Conservation (phyloP, 2,113 vertebrate species). For the Hemiprocne comata region DNA sequence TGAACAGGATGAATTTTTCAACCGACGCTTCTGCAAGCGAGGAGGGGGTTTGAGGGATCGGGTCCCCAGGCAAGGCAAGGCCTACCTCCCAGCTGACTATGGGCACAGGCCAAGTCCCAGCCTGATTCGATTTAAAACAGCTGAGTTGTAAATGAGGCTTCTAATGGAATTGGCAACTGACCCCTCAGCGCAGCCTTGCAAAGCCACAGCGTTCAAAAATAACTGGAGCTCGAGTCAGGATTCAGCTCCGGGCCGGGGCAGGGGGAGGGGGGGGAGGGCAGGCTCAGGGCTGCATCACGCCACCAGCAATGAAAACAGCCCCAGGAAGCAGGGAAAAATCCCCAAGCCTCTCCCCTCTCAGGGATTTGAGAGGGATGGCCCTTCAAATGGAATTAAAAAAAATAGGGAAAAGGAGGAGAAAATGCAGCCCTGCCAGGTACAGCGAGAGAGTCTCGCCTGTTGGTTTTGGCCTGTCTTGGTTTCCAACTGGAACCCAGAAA, state of each 20-base stretch:
- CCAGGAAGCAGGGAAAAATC: not conserved
- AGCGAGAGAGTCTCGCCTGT: not conserved
- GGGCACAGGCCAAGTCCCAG: not conserved
- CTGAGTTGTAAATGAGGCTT: conserved; percentile 59
- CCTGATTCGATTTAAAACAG: conserved; percentile 46
- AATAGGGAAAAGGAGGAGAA: not conserved
- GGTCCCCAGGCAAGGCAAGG: not conserved
- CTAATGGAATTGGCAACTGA: conserved; percentile 59
- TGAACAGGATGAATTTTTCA: not conserved
- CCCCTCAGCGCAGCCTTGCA: not conserved
- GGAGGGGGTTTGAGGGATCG: not conserved
- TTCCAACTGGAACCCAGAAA: conserved; percentile 57
- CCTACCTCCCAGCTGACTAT: not conserved
- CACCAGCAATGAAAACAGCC: not conserved
- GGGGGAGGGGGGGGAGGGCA: not conserved
- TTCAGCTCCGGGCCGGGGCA: not conserved
- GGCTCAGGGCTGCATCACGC: not conserved
- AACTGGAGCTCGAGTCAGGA: not conserved
- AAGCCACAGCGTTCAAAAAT: not conserved
- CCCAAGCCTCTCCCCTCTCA: not conserved
- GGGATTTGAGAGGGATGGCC: not conserved
- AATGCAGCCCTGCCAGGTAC: not conserved
- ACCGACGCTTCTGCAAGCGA: fast-evolving
- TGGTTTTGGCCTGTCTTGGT: not conserved
- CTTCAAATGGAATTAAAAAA: not conserved